Percentiles rank a stretch among this genome's conserved stretches.
These are phyloP conservation scores for Cryptotis parvus DNA, from an alignment of 2,113 vertebrate genomes.

Conservation along the genomic window DNA sequence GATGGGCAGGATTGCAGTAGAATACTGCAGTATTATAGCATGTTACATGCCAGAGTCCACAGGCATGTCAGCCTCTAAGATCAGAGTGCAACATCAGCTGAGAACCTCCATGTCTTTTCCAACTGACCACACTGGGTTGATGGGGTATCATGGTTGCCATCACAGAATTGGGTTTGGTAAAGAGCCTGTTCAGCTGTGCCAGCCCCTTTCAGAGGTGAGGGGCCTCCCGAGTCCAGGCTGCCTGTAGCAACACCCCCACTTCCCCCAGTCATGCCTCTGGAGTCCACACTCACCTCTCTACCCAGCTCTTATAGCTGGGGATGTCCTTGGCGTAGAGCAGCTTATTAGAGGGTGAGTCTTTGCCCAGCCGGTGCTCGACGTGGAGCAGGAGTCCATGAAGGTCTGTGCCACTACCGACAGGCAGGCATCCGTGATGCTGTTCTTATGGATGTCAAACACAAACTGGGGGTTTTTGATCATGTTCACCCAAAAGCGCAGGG, in stretches of 20 bases:
- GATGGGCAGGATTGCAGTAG: neutral
- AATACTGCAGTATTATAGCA: neutral
- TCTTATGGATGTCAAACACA: slow-evolving; percentile 99
- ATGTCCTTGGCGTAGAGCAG: slow-evolving; percentile 99
- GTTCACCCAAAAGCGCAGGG: slow-evolving; percentile 98
- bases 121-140: fast-evolving
- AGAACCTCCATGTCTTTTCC: neutral
- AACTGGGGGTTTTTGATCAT: slow-evolving; percentile 99
- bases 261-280: neutral
- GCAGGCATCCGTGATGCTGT: slow-evolving; percentile 99
- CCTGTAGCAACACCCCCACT: no score
- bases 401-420: slow-evolving; percentile 98
- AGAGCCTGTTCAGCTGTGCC: neutral
- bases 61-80: neutral
- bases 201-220: neutral
- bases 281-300: slow-evolving; percentile 93
- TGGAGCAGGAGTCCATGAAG: slow-evolving; percentile 99
- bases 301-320: slow-evolving; percentile 99
- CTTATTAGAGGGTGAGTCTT: slow-evolving; percentile 99
- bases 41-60: neutral
- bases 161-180: neutral
- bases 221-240: no score
- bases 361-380: slow-evolving; percentile 98
- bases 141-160: fast-evolving
- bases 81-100: neutral